A percentile compares a stretch with the other conserved stretches of the same genome.
phyloP scores from a whole-genome alignment of 1,140 invertebrate species.

The Pseudomyrmex sp. region DNA sequence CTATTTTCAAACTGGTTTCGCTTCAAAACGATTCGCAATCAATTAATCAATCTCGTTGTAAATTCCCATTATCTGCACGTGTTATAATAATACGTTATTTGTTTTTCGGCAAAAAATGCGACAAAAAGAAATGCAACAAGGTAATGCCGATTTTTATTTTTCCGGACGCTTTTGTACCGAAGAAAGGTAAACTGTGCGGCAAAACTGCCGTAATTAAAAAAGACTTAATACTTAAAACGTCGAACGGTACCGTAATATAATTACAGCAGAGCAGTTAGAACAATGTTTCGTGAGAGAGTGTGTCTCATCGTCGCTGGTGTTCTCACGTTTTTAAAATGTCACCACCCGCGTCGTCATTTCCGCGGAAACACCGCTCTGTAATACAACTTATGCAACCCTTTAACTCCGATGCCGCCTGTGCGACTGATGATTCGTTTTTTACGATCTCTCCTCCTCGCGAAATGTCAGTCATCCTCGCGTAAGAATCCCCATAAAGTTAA shows the following conservation, averaged over 20 bases:
- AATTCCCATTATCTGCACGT: too few species aligned
- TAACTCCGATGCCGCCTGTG: constrained; percentile 35
- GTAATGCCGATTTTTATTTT: too few species aligned
- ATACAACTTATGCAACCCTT: constrained; percentile 25
- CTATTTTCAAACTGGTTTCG: constrained; percentile 15
- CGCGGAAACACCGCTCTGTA: constrained; percentile 25
- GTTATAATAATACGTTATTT: too few species aligned
- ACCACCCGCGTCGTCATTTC: constrained; percentile 1
- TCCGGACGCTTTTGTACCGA: too few species aligned
- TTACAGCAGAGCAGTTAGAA: not conserved
- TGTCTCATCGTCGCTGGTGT: not conserved
- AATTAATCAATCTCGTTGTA: too few species aligned
- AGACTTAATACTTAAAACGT: constrained; percentile 17
- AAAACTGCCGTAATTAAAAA: constrained; percentile 12
- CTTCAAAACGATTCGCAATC: constrained; percentile 26
- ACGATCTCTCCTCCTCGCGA: constrained; percentile 2
- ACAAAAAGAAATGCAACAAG: too few species aligned
- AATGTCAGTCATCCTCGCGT: constrained; percentile 35
- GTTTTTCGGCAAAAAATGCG: too few species aligned
- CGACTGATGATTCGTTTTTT: constrained; percentile 37
- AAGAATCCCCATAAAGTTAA: constrained; percentile 58
- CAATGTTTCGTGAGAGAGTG: constrained; percentile 11
- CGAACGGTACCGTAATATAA: constrained; percentile 34
- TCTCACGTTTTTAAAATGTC: constrained; percentile 25
- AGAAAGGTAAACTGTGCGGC: too few species aligned